Evolutionary conservation across 2,888 invertebrate species (phyloP).

Genomic region (Agonopterix heracliana): DNA sequence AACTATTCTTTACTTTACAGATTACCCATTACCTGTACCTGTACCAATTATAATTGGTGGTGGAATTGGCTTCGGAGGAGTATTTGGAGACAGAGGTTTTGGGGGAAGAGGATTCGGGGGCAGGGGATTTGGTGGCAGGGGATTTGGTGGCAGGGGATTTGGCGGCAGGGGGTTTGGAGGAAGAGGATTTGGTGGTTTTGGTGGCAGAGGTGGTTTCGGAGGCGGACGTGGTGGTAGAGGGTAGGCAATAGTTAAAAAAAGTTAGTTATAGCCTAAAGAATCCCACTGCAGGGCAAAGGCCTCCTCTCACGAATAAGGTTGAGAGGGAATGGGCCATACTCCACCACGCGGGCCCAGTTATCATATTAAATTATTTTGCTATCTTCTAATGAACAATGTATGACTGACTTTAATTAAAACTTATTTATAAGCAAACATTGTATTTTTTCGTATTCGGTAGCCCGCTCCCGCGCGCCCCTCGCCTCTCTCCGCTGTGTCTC

Average conservation of each 20-base stretch:
- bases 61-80: slow-evolving; percentile 33
- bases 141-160: slow-evolving; percentile 20
- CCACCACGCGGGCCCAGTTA: no score
- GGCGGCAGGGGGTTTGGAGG: slow-evolving; percentile 1
- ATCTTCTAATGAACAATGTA: neutral
- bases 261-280: no score
- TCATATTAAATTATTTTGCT: no score
- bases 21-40: slow-evolving; percentile 19
- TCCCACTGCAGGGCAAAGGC: no score
- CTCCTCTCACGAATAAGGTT: no score
- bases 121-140: slow-evolving; percentile 17
- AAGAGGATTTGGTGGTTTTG: slow-evolving; percentile 10
- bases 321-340: no score
- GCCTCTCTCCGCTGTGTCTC: no score
- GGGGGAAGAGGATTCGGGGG: slow-evolving; percentile 11
- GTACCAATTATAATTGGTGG: slow-evolving; percentile 33
- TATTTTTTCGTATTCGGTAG: no score
- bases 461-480: no score
- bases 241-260: no score
- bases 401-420: no score
- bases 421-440: no score
- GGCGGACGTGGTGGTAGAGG: slow-evolving; percentile 8
- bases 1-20: slow-evolving; percentile 16
- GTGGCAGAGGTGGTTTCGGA: slow-evolving; percentile 3
- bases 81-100: slow-evolving; percentile 24